Base-by-base conservation (phyloP, 2,888 invertebrate genomes). In the Melangyna quadrimaculata region DNA sequence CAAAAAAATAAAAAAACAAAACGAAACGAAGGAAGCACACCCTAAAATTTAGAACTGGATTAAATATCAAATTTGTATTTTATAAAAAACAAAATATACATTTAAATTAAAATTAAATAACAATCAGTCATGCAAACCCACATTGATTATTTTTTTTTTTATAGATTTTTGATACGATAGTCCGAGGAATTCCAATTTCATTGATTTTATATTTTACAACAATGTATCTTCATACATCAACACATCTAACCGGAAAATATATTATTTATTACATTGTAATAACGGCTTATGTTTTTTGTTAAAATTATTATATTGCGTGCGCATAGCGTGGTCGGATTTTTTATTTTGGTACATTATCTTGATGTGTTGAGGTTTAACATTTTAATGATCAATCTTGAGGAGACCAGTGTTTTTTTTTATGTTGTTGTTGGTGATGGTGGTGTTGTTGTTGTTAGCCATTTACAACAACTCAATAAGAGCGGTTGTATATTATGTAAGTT, bases 281-380 rank as follows among this genome's bases (percentile, higher is more conserved):
- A 67, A 67, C 67, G 51, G 67, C 67, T 67, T 51, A 67, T 67
- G 51, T 61, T 70, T 53, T 35, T 71, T 73, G 40, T 43, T 45
- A 22, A 43, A 59, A 59, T 59, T 35, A 59, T 59, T 59, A 35
- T 35, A 35, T 59, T 59, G 59, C 59, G 59, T 59, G 59, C 59
- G 19, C 22, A 22, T 37, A 35, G 63, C 69, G 82, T 82, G 78
- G 67, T 67, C 51, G 67, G 19, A 45, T 14, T n/a, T 40, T n/a
- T n/a, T n/a, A n/a, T n/a, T 67, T 67, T 67, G 67, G 72, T 78
- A 78, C 69, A 82, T 82, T 72, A 82, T 78, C 72, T 73, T 78
- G 67, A 65, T 72, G 67, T 48, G 65, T 71, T 65, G 59, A 72
- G 78, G 72, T 72, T 82, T 72, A 77, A 67, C 67, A 69, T 73